These are phyloP conservation scores for Lampris megalopsis DNA, from an alignment of 2,113 vertebrate species.

Conservation along the genomic window DNA sequence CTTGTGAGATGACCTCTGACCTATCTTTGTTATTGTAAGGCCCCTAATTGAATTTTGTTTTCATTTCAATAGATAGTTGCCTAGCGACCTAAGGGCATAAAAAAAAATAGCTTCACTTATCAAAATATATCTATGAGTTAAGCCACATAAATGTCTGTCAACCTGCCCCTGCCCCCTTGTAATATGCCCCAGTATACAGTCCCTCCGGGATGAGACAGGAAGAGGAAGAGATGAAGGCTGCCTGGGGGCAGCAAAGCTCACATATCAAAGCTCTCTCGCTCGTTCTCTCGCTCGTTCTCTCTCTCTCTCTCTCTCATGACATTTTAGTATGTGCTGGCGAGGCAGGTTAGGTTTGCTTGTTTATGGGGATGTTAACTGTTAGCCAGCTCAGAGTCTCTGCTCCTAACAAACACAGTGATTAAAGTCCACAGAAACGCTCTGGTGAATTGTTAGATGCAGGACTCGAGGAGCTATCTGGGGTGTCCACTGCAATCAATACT, in stretches of 20 bases:
- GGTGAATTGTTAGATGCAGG: background rate
- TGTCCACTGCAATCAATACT: slow-evolving; percentile 14
- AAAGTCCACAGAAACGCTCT: slow-evolving; percentile 47
- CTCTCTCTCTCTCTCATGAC: slow-evolving; percentile 38
- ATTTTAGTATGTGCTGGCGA: slow-evolving; percentile 59
- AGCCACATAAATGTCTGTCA: slow-evolving; percentile 6
- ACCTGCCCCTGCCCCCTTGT: slow-evolving; percentile 17
- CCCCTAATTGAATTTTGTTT: slow-evolving; percentile 39
- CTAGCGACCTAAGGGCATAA: slow-evolving; percentile 16
- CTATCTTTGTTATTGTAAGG: slow-evolving; percentile 4
- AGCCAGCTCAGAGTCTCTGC: slow-evolving; percentile 46
- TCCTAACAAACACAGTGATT: slow-evolving; percentile 64
- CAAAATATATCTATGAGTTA: slow-evolving; percentile 43
- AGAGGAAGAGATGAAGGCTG: background rate
- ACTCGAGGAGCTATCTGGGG: slow-evolving; percentile 18
- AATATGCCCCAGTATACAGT: no score
- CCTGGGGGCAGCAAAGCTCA: background rate
- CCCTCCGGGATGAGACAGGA: no score
- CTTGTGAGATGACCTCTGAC: background rate
- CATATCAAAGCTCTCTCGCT: background rate
- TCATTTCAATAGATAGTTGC: slow-evolving; percentile 27
- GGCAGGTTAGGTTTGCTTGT: slow-evolving; percentile 44
- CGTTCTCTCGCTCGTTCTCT: slow-evolving; percentile 12
- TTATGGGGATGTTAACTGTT: slow-evolving; percentile 69
- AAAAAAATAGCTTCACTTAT: slow-evolving; percentile 38